Conservation (phyloP, 35 echinoderm and acorn worm species). For the Anneissia japonica region DNA sequence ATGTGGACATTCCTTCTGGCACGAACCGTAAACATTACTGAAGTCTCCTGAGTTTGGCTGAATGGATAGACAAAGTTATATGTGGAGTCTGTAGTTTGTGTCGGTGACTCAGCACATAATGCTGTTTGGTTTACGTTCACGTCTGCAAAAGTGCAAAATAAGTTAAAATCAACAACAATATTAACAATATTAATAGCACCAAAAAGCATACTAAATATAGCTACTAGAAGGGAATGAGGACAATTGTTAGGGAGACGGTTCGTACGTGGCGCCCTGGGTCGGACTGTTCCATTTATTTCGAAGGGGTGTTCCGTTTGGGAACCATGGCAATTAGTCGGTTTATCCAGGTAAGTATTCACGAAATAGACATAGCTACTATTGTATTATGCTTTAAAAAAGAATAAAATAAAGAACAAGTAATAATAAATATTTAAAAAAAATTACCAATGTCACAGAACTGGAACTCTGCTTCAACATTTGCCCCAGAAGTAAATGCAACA, state of each 20-base stretch:
- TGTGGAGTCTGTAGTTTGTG: not conserved
- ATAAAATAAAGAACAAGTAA: not conserved
- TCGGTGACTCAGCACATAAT: not conserved
- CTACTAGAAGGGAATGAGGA: no score
- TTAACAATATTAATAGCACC: no score
- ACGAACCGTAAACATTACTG: not conserved
- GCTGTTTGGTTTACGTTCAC: not conserved
- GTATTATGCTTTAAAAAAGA: no score
- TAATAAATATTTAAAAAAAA: not conserved
- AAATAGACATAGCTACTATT: no score
- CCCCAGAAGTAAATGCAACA: conserved; percentile 9
- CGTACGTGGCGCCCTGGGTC: no score
- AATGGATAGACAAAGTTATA: not conserved
- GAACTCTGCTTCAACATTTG: not conserved
- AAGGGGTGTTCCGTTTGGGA: no score
- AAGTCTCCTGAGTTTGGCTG: not conserved
- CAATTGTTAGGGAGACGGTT: no score
- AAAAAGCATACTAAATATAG: no score
- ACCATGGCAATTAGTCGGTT: no score
- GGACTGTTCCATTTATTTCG: no score
- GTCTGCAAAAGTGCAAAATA: not conserved
- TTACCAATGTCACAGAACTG: conserved; percentile 22
- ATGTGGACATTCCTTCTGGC: conserved; percentile 1
- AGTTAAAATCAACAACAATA: no score
- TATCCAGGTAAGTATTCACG: no score